Evolutionary conservation across 2,113 vertebrate genomes (phyloP).

Genomic region (Etheostoma spectabile): DNA sequence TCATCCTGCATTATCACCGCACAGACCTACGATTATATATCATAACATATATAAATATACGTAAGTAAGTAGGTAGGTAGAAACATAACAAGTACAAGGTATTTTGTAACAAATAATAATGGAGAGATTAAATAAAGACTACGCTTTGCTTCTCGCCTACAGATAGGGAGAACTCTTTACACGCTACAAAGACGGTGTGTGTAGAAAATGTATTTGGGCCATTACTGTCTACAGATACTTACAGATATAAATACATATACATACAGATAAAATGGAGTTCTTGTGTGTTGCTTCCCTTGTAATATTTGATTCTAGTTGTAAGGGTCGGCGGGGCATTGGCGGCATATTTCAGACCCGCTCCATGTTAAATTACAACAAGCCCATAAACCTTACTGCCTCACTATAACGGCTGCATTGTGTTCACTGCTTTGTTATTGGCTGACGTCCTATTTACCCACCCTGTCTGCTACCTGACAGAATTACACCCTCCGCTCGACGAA

Average conservation of each 20-base stretch:
- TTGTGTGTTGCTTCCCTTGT: not conserved
- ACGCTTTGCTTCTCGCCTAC: not conserved
- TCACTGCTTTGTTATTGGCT: slow-evolving; percentile 38
- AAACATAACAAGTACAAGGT: not conserved
- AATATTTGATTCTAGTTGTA: not conserved
- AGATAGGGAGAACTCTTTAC: not conserved
- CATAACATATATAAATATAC: not conserved
- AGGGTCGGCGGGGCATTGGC: not conserved
- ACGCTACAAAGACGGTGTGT: no score
- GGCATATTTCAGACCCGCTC: slow-evolving; percentile 13
- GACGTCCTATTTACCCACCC: slow-evolving; percentile 43
- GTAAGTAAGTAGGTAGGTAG: no score
- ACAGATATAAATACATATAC: no score
- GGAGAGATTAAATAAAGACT: not conserved
- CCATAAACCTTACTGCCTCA: slow-evolving; percentile 28
- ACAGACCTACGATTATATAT: not conserved
- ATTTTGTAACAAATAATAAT: not conserved
- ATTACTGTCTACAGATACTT: not conserved
- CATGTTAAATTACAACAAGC: slow-evolving; percentile 37
- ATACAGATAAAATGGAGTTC: no score
- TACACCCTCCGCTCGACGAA: slow-evolving; percentile 37
- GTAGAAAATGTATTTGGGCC: no score
- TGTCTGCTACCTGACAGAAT: slow-evolving; percentile 56
- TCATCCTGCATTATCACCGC: not conserved
- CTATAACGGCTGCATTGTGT: slow-evolving; percentile 28